A percentile compares a stretch with the other conserved stretches of the same genome.
Evolutionary conservation across 2,797 vertebrate species (phyloP).

Genomic region (Notolabrus celidotus): DNA sequence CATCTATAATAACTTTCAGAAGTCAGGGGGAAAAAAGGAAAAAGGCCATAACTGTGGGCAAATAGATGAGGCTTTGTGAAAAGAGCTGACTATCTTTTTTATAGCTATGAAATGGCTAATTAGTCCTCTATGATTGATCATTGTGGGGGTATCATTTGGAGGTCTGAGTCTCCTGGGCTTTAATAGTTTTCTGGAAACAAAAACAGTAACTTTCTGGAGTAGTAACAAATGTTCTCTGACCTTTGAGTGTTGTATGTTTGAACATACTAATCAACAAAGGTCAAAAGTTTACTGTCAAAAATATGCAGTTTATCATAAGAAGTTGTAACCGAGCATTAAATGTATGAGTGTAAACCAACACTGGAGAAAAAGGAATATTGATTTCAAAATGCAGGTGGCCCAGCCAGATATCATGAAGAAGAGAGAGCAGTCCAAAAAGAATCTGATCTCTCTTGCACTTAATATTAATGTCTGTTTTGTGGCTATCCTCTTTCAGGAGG

Average conservation of each 20-base stretch:
- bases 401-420: conserved; percentile 58
- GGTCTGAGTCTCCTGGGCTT: conserved; percentile 71
- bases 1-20: conserved; percentile 70
- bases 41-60: conserved; percentile 53
- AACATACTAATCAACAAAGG: no score
- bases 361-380: conserved; percentile 33
- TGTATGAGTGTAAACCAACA: conserved; percentile 31
- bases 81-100: conserved; percentile 68
- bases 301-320: neutral
- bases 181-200: conserved; percentile 75
- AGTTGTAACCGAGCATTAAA: conserved; percentile 10
- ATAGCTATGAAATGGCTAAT: conserved; percentile 80
- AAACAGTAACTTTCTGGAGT: conserved; percentile 74
- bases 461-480: conserved; percentile 85
- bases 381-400: conserved; percentile 48
- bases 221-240: conserved; percentile 64
- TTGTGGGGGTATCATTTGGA: conserved; percentile 56
- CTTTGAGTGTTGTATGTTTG: conserved; percentile 24
- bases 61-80: conserved; percentile 72
- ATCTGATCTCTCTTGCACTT: conserved; percentile 75
- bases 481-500: conserved; percentile 78
- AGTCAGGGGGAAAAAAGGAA: conserved; percentile 40
- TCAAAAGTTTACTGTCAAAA: conserved; percentile 6
- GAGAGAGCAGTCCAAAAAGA: conserved; percentile 55
- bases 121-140: conserved; percentile 76